Base-by-base conservation (phyloP, 2,113 vertebrate species). In the Nothoprocta pentlandii region DNA sequence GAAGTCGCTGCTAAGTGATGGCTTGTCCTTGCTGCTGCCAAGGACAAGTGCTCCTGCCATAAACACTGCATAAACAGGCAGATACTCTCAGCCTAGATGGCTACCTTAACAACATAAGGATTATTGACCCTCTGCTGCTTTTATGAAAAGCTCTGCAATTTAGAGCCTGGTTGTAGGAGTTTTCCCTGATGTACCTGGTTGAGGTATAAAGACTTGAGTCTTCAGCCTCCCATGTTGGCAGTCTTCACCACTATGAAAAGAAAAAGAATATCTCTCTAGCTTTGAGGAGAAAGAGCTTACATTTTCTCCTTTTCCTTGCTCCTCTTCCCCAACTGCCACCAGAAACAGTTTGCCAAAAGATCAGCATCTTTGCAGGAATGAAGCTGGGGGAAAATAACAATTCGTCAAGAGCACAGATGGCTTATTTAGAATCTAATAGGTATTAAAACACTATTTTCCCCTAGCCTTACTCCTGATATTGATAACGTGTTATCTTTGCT, bases 391-490 rank as follows among this genome's bases (percentile, higher is more conserved):
- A 94, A 96, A 97, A 96, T 89, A 97, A 94, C 90, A 96, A 94
- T 96, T 96, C 90, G 89, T 94, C 91, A 96, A 89, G 74, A 90
- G 83, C 71, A 84, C 95, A 95, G 91, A 94, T 94, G 93, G 94
- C 81, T 94, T 93, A 91, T 96, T 97, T 97, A 95, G 90, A 96
- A 83, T 88, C 84, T 97, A 96, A 96, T 96, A 96, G 93, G 80
- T 95, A 96, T 98, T 95, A 97, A 94, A 90, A 89, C 67, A 78
- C 67, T 96, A 86, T 97, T 97, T 97, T 93, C 92, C 87, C 92
- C 85, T 94, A 92, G 91, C 90, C 84, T 97, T 93, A 59, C 80
- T 97, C 79, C 93, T 95, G 95, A 91, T 97, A 94, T 94, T 73
- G 92, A 95, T 95, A 96, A 97, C 6, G 14, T 87, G 44, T 96